These are phyloP conservation scores for Temnothorax longispinosus DNA, from an alignment of 1,140 invertebrate genomes.

Conservation along the genomic window DNA sequence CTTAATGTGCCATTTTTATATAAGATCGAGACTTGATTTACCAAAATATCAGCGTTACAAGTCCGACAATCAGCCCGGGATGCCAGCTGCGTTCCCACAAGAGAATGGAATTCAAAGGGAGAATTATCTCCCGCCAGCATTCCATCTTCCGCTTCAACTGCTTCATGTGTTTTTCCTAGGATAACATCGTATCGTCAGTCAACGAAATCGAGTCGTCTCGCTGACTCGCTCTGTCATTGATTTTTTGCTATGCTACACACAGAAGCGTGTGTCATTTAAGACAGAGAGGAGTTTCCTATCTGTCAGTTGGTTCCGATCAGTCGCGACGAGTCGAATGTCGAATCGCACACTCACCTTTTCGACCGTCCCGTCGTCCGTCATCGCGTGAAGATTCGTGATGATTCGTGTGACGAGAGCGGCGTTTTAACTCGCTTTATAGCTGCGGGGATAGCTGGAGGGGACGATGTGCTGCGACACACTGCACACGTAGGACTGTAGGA, in stretches of 20 bases:
- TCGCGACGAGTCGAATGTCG: not conserved
- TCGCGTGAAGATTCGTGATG: conserved; percentile 32
- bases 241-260: conserved; percentile 41
- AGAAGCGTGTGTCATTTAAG: not conserved
- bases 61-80: conserved; percentile 90
- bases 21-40: conserved; percentile 11
- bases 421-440: conserved; percentile 40
- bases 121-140: conserved; percentile 92
- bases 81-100: conserved; percentile 94
- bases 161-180: conserved; percentile 90
- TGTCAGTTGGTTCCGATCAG: too few relatives aligned
- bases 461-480: not conserved
- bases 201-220: not conserved
- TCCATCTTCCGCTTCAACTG: conserved; percentile 92
- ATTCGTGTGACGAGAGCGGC: not conserved
- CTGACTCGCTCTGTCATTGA: conserved; percentile 53
- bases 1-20: too few relatives aligned
- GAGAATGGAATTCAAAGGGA: conserved; percentile 91
- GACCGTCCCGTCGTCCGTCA: conserved; percentile 66
- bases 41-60: conserved; percentile 89
- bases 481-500: too few relatives aligned
- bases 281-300: too few relatives aligned
- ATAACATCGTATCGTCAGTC: too few relatives aligned
- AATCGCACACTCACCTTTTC: conserved; percentile 70
- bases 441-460: not conserved